Percentiles rank a stretch among this genome's conserved stretches.
Conservation (phyloP, 2,113 vertebrate genomes). For the Dicentrarchus labrax region DNA sequence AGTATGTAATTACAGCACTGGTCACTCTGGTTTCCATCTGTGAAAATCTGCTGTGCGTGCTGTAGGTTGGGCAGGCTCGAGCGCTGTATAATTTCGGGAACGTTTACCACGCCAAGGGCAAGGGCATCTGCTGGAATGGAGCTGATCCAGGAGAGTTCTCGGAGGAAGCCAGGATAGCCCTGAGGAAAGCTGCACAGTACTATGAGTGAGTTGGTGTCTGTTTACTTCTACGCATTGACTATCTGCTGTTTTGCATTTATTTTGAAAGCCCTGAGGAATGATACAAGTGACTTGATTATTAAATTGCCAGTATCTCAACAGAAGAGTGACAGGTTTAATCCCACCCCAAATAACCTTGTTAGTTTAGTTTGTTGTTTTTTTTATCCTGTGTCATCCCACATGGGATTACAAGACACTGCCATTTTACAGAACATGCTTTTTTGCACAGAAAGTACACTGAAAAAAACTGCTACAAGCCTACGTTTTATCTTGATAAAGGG, state of each 20-base stretch:
- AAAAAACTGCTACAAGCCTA: background rate
- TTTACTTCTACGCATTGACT: slow-evolving; percentile 6
- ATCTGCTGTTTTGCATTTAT: slow-evolving; percentile 17
- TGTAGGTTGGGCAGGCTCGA: slow-evolving; percentile 96
- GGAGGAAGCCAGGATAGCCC: slow-evolving; percentile 90
- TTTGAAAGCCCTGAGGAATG: background rate
- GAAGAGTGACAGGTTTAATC: background rate
- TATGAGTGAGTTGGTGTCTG: slow-evolving; percentile 91
- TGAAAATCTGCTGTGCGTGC: slow-evolving; percentile 73
- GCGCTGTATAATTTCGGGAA: slow-evolving; percentile 99
- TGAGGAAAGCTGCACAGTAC: slow-evolving; percentile 93
- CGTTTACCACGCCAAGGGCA: slow-evolving; percentile 96
- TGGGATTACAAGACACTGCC: background rate
- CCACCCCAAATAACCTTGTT: background rate
- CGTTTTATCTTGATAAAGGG: background rate
- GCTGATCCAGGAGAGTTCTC: slow-evolving; percentile 93
- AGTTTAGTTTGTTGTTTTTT: background rate
- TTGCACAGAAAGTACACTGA: background rate
- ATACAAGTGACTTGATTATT: background rate
- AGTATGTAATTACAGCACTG: slow-evolving; percentile 78
- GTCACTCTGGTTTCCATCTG: slow-evolving; percentile 69
- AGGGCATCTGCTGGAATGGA: slow-evolving; percentile 91
- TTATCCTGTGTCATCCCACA: background rate
- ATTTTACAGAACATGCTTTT: no score
- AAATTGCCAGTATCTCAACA: background rate